phyloP scores from a whole-genome alignment of 2,888 invertebrate genomes.

The Litoditis marina region DNA sequence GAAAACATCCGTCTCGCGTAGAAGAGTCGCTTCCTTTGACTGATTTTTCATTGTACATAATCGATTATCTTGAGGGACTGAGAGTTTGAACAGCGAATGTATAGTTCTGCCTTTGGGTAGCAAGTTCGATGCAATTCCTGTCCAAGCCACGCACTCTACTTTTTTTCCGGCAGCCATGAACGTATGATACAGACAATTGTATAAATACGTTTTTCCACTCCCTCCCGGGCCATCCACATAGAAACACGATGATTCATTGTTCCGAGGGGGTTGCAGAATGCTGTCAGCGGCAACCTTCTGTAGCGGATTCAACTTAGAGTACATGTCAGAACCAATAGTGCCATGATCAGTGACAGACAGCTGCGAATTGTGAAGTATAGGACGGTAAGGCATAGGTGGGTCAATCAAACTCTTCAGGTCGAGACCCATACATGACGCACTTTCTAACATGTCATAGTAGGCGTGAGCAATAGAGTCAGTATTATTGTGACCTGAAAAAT shows the following conservation, averaged over 20 bases:
- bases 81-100: conserved; percentile 16
- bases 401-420: too few relatives aligned
- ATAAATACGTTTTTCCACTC: conserved; percentile 20
- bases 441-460: conserved; percentile 13
- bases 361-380: too few relatives aligned
- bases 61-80: too few relatives aligned
- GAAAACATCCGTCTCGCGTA: conserved; percentile 9
- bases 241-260: too few relatives aligned
- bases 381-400: too few relatives aligned
- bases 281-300: not conserved
- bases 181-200: conserved; percentile 11
- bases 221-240: conserved; percentile 24
- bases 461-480: conserved; percentile 8
- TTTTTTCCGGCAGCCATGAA: conserved; percentile 15
- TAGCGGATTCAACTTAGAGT: conserved; percentile 2
- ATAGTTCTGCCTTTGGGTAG: conserved; percentile 24
- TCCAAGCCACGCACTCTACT: conserved; percentile 19
- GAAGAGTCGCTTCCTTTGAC: not conserved
- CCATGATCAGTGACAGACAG: too few relatives aligned
- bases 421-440: not conserved
- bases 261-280: too few relatives aligned
- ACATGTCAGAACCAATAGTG: not conserved
- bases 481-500: not conserved
- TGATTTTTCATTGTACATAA: too few relatives aligned
- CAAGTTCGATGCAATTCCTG: conserved; percentile 24